Evolutionary conservation across 2,888 invertebrate genomes (phyloP).

Genomic region (Rhodophaea formosa): DNA sequence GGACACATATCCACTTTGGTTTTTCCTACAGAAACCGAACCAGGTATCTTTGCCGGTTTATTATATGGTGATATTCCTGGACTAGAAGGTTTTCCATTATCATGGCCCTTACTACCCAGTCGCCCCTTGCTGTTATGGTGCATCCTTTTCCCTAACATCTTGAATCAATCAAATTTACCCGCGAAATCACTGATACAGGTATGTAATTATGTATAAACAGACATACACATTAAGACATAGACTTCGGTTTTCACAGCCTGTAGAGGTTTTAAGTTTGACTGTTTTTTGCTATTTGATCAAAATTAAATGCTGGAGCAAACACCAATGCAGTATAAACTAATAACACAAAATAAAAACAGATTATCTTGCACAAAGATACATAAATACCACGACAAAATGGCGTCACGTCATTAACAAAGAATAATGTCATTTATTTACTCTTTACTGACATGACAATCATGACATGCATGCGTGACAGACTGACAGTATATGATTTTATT

Average conservation of each 20-base stretch:
- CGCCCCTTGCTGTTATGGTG: conserved; percentile 76
- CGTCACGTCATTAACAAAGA: neutral
- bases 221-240: conserved; percentile 25
- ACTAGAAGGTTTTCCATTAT: conserved; percentile 74
- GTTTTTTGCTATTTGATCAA: neutral
- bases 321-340: neutral
- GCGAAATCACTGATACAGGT: conserved; percentile 54
- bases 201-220: conserved; percentile 31
- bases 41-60: conserved; percentile 72
- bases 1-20: conserved; percentile 68
- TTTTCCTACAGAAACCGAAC: conserved; percentile 65
- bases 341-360: neutral
- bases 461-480: too few relatives aligned
- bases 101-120: conserved; percentile 74
- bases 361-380: neutral
- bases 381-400: conserved; percentile 17
- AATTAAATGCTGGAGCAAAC: neutral
- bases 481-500: too few relatives aligned
- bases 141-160: conserved; percentile 77
- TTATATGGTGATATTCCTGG: conserved; percentile 73
- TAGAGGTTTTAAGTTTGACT: neutral
- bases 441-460: too few relatives aligned
- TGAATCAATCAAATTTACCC: conserved; percentile 59
- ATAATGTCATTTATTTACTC: too few relatives aligned
- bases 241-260: neutral